Evolutionary conservation across 2,113 vertebrate species (phyloP), one percentile per base, ranked within the genome.

Genomic region (Climacteris rufus): DNA sequence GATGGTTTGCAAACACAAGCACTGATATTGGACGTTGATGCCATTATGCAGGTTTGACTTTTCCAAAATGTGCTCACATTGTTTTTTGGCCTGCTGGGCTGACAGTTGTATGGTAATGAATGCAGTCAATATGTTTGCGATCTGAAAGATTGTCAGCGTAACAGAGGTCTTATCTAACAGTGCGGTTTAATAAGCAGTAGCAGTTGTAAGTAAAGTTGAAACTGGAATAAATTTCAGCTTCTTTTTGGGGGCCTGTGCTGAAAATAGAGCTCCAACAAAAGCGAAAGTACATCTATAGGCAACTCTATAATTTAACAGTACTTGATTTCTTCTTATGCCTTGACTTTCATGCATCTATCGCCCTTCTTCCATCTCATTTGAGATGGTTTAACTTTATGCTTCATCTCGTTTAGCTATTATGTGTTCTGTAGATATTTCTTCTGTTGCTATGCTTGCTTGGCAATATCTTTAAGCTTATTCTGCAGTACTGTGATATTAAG

Each of bases 391-490:
- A 60, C 44, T 79, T 56, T 80, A 83, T 61, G 49, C 49, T 86
- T 92, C 70, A 24, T 53, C 37, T 83, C 7, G 12, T 89, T 80
- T 87, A 86, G 49, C 18, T 77, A 47, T 94, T 93, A 11, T 61
- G 54, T 84, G 54, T 89, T 77, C 40, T 56, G 57, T 59, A 61
- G 72, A 16, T 84, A 86, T 82, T 79, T 78, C 24, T 45, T 72
- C 60, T 86, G 61, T 35, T 64, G 52, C 79, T 92, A 7, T 64
- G 56, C 33, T 81, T 96, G 30, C 33, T 86, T 93, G 74, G 40
- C 75, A 89, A 39, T 45, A 37, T 88, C 69, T 93, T 96, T 92
- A 77, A 93, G 56, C 35, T 95, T 81, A 92, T 91, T 86, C 22
- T 76, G 30, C 47, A 91, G 25, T 63, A 61, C 20, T 60, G 23